A percentile compares a stretch with the other conserved stretches of the same genome.
phyloP scores from a whole-genome alignment of 2,113 vertebrate species.

The Pterocles burchelli region DNA sequence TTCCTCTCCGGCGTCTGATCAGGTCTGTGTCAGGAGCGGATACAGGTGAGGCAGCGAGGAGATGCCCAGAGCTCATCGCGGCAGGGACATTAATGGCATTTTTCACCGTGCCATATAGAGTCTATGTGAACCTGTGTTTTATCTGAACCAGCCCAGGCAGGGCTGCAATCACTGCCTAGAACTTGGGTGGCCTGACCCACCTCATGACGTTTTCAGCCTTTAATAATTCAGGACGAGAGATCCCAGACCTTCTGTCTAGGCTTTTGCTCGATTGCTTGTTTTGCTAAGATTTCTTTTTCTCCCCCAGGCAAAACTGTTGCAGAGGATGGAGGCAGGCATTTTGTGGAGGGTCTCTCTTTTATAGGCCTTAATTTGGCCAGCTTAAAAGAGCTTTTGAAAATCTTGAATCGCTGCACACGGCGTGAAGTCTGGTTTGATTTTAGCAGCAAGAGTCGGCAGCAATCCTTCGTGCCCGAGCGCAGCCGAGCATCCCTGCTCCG shows the following conservation, averaged over 20 bases:
- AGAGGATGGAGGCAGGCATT: neutral
- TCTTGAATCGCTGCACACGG: neutral
- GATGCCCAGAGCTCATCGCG: neutral
- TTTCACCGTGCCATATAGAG: neutral
- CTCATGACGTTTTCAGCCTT: neutral
- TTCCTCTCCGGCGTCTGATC: accelerated
- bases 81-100: neutral
- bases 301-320: neutral
- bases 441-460: neutral
- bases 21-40: accelerated
- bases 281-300: neutral
- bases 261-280: neutral
- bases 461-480: accelerated
- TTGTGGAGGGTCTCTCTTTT: neutral
- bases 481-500: accelerated
- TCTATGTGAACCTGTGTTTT: neutral
- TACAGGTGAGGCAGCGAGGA: neutral
- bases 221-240: neutral
- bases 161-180: neutral
- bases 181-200: neutral
- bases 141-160: neutral
- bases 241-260: neutral
- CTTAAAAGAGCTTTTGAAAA: neutral
- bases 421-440: neutral
- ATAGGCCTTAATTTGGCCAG: neutral